Conservation (phyloP, 2,113 vertebrate genomes). For the Formicarius rufipectus region DNA sequence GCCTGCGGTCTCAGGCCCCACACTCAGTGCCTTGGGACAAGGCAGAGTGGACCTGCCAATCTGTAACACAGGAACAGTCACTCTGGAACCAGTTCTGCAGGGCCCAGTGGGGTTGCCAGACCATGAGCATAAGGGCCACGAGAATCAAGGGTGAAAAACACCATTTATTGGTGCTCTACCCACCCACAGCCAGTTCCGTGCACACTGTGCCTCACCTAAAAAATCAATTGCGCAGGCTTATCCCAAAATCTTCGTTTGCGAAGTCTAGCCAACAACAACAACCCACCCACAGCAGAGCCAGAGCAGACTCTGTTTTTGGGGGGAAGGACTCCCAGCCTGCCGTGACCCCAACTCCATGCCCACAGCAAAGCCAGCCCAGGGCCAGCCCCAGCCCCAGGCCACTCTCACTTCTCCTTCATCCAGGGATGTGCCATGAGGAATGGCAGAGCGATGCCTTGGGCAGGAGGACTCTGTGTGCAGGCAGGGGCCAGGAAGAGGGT, state of each 20-base stretch:
- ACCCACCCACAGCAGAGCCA: not conserved
- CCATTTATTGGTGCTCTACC: not conserved
- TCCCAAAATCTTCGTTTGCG: too few species aligned
- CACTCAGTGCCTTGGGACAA: not conserved
- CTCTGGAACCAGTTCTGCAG: accelerated
- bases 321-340: not conserved
- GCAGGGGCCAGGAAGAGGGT: accelerated
- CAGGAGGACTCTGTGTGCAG: not conserved
- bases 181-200: too few species aligned
- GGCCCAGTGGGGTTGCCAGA: accelerated
- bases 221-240: too few species aligned
- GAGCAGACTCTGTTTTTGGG: accelerated
- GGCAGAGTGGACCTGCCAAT: accelerated
- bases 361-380: not conserved
- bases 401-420: accelerated
- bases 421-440: accelerated
- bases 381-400: accelerated
- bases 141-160: not conserved
- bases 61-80: accelerated
- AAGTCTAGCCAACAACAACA: too few species aligned
- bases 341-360: not conserved
- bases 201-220: too few species aligned
- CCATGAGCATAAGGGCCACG: accelerated
- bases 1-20: not conserved
- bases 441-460: accelerated